These are phyloP conservation scores for Microctenopoma stevenorrisi DNA, from an alignment of 2,797 vertebrate species.

Conservation along the genomic window DNA sequence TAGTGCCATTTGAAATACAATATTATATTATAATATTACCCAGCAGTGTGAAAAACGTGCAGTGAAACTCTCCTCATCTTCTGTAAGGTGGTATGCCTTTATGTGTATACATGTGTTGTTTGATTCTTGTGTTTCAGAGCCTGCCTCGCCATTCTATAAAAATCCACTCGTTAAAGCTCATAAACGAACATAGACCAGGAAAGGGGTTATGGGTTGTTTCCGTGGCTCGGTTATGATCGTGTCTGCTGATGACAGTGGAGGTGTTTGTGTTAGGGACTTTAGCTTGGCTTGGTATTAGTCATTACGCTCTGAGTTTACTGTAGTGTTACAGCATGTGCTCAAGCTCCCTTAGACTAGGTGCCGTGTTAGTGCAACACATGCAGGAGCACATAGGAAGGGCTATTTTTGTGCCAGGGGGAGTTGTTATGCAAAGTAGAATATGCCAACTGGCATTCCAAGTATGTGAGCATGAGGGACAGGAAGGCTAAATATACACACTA, in stretches of 20 bases:
- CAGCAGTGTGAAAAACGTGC: background rate
- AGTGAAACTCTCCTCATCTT: background rate
- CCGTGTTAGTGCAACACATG: slow-evolving; percentile 52
- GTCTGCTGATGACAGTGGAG: slow-evolving; percentile 2
- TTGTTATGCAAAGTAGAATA: slow-evolving; percentile 77
- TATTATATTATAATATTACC: background rate
- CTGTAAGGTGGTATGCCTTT: background rate
- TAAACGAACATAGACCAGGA: background rate
- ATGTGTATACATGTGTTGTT: background rate
- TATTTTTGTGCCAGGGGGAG: slow-evolving; percentile 75
- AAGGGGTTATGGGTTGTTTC: background rate
- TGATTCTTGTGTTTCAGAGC: too few species aligned
- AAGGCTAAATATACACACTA: slow-evolving; percentile 75
- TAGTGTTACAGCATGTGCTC: slow-evolving; percentile 56
- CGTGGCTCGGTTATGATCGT: background rate
- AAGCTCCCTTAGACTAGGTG: slow-evolving; percentile 34
- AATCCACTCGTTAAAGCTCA: background rate
- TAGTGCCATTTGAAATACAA: background rate
- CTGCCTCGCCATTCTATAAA: slow-evolving; percentile 1
- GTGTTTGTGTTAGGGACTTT: background rate
- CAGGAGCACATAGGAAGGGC: slow-evolving; percentile 49
- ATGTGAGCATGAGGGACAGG: slow-evolving; percentile 66
- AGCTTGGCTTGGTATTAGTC: slow-evolving; percentile 3
- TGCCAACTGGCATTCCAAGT: slow-evolving; percentile 69
- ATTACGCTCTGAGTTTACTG: slow-evolving; percentile 34